A percentile compares a stretch with the other conserved stretches of the same genome.
Evolutionary conservation across 2,888 invertebrate genomes (phyloP).

Genomic region (Lepidochitona cinerea): DNA sequence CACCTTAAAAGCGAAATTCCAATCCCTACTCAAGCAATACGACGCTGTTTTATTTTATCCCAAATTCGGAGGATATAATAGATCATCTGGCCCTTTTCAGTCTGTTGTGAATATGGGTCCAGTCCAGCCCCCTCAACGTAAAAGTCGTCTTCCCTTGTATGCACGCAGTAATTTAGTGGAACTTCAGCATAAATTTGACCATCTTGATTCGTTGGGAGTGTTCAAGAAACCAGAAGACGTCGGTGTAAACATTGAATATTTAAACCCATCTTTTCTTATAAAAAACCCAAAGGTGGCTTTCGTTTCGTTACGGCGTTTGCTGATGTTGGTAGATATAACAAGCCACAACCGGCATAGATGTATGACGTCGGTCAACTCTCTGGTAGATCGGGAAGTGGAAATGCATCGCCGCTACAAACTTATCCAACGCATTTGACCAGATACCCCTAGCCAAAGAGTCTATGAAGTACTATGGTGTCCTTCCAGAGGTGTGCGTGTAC

Average conservation of each 20-base stretch:
- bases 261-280: conserved; percentile 44
- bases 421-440: conserved; percentile 39
- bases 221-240: conserved; percentile 32
- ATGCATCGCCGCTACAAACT: conserved; percentile 34
- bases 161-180: conserved; percentile 30
- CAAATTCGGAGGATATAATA: conserved; percentile 32
- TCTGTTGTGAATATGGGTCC: conserved; percentile 44
- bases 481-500: conserved; percentile 35
- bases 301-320: conserved; percentile 38
- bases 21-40: conserved; percentile 9
- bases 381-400: conserved; percentile 35
- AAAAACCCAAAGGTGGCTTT: conserved; percentile 30
- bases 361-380: conserved; percentile 21
- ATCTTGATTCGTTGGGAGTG: conserved; percentile 37
- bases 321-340: conserved; percentile 21
- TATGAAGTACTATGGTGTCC: conserved; percentile 47
- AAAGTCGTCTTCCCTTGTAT: conserved; percentile 40
- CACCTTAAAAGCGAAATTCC: conserved; percentile 12
- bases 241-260: conserved; percentile 33
- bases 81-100: conserved; percentile 32
- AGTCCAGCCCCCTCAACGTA: conserved; percentile 38
- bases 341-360: conserved; percentile 25
- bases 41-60: conserved; percentile 34
- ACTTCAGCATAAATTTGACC: conserved; percentile 37
- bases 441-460: conserved; percentile 34